These are phyloP conservation scores for Eulemur rubriventer DNA, from an alignment of 2,797 vertebrate species.

Conservation along the genomic window DNA sequence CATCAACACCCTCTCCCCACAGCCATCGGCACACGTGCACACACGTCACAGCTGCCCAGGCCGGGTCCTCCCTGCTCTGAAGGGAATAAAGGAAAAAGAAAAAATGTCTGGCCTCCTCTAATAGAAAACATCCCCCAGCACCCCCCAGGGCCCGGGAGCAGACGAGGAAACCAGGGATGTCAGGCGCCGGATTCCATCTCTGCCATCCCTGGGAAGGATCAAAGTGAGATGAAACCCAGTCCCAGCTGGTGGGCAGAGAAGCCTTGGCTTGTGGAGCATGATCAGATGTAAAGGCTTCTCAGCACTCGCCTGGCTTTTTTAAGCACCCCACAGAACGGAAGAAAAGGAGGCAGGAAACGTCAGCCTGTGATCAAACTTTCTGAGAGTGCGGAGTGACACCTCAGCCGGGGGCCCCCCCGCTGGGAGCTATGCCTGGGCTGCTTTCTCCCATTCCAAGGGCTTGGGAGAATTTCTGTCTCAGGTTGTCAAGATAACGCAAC, in stretches of 20 bases:
- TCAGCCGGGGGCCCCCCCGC: not conserved
- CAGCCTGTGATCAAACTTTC: not conserved
- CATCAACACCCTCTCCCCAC: not conserved
- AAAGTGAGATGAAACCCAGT: not conserved
- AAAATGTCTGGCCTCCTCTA: not conserved
- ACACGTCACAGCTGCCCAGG: accelerated
- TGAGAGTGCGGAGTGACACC: accelerated
- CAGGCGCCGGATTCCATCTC: not conserved
- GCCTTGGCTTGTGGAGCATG: not conserved
- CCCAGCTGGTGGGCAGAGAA: not conserved
- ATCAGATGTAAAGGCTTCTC: not conserved
- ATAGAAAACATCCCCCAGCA: not conserved
- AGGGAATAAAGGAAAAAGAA: not conserved
- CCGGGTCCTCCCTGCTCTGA: no score
- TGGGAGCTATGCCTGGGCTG: accelerated
- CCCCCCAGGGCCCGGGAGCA: accelerated
- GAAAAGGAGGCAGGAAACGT: not conserved
- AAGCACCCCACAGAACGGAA: not conserved
- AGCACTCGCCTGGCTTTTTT: not conserved
- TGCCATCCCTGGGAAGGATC: not conserved
- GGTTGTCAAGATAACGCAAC: not conserved
- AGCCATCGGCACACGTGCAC: accelerated
- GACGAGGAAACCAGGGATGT: not conserved
- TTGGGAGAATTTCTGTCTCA: not conserved
- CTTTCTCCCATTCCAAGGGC: not conserved